phyloP scores from a whole-genome alignment of 2,113 vertebrate genomes.

The Archocentrus centrarchus region DNA sequence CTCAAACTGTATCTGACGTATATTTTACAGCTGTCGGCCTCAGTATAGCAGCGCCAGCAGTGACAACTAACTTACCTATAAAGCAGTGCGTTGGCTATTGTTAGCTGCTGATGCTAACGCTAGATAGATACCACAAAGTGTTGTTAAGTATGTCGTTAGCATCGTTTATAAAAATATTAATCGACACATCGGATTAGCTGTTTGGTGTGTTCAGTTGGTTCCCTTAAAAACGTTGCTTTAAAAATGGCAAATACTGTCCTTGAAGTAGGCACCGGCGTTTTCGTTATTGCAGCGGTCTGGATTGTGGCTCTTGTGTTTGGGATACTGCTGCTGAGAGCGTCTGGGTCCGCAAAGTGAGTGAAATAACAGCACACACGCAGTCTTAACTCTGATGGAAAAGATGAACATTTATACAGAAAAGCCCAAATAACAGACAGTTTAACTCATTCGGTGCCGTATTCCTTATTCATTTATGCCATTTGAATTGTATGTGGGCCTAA shows the following conservation, averaged over 20 bases:
- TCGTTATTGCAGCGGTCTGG: slow-evolving; percentile 85
- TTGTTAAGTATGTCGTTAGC: background rate
- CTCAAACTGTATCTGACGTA: background rate
- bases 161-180: background rate
- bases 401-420: background rate
- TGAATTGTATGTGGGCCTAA: background rate
- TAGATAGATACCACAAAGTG: too few species aligned
- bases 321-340: slow-evolving; percentile 65
- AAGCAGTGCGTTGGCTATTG: background rate
- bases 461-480: background rate
- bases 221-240: background rate
- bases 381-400: too few species aligned
- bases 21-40: background rate
- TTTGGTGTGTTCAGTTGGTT: background rate
- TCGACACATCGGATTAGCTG: rapidly evolving
- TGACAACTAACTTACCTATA: background rate
- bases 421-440: background rate
- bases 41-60: background rate
- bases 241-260: slow-evolving; percentile 78
- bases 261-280: slow-evolving; percentile 85
- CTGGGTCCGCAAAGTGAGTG: slow-evolving; percentile 84
- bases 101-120: background rate
- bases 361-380: background rate
- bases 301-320: slow-evolving; percentile 80
- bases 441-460: background rate